Conservation (phyloP, 2,888 invertebrate species). For the Hedychridium roseum region DNA sequence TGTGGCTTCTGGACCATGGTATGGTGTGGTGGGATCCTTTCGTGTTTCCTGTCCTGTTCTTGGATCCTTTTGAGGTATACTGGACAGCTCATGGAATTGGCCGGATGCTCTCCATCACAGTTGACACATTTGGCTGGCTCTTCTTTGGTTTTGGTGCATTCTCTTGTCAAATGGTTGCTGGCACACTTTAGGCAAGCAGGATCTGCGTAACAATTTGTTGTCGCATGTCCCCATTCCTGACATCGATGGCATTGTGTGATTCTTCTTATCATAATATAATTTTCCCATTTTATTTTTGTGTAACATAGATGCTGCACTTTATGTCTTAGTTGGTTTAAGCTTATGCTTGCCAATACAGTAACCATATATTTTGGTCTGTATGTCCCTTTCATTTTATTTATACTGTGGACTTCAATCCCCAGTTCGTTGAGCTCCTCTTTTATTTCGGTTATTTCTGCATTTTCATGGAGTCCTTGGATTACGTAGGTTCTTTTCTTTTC, state of each 20-base stretch:
- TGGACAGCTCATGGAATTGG: slow-evolving; percentile 34
- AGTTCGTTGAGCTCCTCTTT: slow-evolving; percentile 12
- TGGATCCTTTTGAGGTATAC: slow-evolving; percentile 23
- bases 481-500: too few relatives aligned
- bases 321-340: slow-evolving; percentile 22
- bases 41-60: slow-evolving; percentile 5
- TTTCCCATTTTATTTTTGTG: slow-evolving; percentile 35
- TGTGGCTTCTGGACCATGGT: slow-evolving; percentile 1
- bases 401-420: slow-evolving; percentile 4
- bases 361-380: slow-evolving; percentile 25
- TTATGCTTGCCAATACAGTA: slow-evolving; percentile 16
- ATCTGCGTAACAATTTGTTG: slow-evolving; percentile 32
- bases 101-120: slow-evolving; percentile 40
- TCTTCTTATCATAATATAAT: slow-evolving; percentile 29
- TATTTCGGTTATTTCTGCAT: too few relatives aligned
- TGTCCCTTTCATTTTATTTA: slow-evolving; percentile 34
- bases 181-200: slow-evolving; percentile 43
- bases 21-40: too few relatives aligned
- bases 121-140: slow-evolving; percentile 43
- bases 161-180: slow-evolving; percentile 34
- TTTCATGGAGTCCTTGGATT: too few relatives aligned
- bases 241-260: slow-evolving; percentile 44
- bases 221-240: slow-evolving; percentile 45
- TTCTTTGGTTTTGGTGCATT: slow-evolving; percentile 34
- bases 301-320: slow-evolving; percentile 19